These are phyloP conservation scores for Lepus europaeus DNA, from an alignment of 2,113 vertebrate genomes.

Conservation along the genomic window DNA sequence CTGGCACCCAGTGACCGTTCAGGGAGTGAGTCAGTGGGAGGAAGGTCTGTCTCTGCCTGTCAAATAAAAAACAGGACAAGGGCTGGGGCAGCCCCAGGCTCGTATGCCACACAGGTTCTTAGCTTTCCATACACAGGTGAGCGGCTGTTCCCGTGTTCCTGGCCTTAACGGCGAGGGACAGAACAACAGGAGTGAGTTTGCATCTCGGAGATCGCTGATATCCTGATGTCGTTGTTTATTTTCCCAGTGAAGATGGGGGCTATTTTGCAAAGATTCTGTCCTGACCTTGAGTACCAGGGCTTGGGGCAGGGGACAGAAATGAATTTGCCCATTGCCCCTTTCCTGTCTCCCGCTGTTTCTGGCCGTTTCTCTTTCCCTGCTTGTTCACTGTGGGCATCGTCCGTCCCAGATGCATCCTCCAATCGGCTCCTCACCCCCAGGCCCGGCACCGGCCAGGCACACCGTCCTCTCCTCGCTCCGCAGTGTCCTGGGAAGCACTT, in stretches of 20 bases:
- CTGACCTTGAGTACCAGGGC: background rate
- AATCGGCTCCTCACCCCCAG: background rate
- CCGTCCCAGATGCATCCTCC: background rate
- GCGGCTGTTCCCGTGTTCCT: background rate
- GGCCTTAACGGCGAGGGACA: background rate
- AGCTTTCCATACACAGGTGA: background rate
- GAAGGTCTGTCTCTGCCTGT: too few species aligned
- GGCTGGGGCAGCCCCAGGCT: too few species aligned
- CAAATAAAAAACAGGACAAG: too few species aligned
- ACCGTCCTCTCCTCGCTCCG: background rate
- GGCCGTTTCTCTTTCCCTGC: background rate
- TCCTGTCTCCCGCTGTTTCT: background rate
- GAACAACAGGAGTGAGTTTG: background rate
- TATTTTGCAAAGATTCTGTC: background rate
- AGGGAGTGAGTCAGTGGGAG: too few species aligned
- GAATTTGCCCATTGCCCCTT: background rate
- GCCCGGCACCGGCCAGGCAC: background rate
- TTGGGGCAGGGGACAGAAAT: background rate
- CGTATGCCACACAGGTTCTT: background rate
- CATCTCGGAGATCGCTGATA: background rate
- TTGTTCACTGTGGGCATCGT: background rate
- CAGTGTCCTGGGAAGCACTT: background rate
- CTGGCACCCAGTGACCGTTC: too few species aligned
- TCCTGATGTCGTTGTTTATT: background rate
- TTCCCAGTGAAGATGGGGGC: background rate